phyloP scores from a whole-genome alignment of 2,797 vertebrate species.

The Manis crassicaudata region DNA sequence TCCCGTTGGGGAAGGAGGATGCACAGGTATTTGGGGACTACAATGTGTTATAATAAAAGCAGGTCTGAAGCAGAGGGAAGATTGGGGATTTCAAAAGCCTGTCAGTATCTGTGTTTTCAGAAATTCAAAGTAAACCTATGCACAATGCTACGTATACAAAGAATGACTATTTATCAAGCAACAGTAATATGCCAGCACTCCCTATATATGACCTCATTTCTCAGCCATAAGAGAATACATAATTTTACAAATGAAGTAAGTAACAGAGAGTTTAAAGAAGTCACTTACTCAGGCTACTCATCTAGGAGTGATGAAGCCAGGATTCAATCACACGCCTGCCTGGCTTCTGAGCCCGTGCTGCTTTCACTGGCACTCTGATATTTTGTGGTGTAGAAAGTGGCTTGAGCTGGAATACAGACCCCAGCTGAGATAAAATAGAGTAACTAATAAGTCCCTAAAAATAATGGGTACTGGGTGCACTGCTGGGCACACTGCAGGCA shows the following conservation, averaged over 20 bases:
- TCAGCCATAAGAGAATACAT: background rate
- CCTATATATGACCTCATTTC: background rate
- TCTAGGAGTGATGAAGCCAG: background rate
- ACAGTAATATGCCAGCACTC: background rate
- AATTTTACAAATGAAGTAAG: slow-evolving; percentile 4
- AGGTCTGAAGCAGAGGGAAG: background rate
- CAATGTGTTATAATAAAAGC: background rate
- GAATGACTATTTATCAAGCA: background rate
- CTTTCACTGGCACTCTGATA: background rate
- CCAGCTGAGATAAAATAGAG: background rate
- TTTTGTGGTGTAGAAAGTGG: background rate
- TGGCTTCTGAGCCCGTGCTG: background rate
- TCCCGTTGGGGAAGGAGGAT: background rate
- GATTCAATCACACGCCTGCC: background rate
- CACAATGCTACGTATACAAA: background rate
- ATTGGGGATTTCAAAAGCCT: background rate
- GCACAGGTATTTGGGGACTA: background rate
- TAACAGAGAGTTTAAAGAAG: background rate
- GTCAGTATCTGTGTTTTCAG: slow-evolving; percentile 5
- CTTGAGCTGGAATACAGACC: background rate
- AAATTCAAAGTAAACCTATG: slow-evolving; percentile 5
- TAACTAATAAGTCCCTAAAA: background rate
- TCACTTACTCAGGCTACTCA: background rate
- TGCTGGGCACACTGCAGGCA: background rate
- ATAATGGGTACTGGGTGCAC: background rate